Percentiles rank a stretch among this genome's conserved stretches.
Evolutionary conservation across 2,888 invertebrate genomes (phyloP).

Genomic region (Apomyelois bistriatella): DNA sequence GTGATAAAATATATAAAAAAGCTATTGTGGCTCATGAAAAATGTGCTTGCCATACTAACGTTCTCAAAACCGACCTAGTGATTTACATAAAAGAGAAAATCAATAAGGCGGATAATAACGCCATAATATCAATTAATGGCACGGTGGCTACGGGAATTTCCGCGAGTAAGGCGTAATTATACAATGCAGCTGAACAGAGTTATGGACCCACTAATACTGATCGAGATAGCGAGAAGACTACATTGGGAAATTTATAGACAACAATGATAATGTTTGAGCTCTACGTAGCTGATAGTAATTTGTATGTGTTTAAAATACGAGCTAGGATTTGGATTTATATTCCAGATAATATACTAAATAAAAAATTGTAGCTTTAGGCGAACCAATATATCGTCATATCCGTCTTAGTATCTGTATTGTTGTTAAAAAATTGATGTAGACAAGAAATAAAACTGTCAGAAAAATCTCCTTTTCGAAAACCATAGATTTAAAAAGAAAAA

Average conservation of each 20-base stretch:
- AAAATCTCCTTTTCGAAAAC: too few relatives aligned
- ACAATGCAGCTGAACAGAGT: conserved; percentile 38
- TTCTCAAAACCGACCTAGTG: background rate
- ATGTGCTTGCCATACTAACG: background rate
- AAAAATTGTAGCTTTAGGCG: too few relatives aligned
- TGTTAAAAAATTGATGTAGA: too few relatives aligned
- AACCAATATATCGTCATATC: too few relatives aligned
- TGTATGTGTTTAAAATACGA: too few relatives aligned
- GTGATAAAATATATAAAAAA: background rate
- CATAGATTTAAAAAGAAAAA: too few relatives aligned
- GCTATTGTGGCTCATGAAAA: background rate
- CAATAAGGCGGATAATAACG: conserved; percentile 7
- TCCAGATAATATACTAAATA: too few relatives aligned
- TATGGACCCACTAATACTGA: conserved; percentile 41
- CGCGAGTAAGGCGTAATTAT: conserved; percentile 29
- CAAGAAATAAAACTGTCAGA: too few relatives aligned
- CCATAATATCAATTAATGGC: conserved; percentile 20
- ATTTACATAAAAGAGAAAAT: conserved; percentile 12
- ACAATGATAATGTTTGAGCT: conserved; percentile 7
- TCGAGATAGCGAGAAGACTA: conserved; percentile 35
- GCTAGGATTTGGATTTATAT: too few relatives aligned
- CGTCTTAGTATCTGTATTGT: too few relatives aligned
- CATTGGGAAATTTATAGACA: conserved; percentile 37
- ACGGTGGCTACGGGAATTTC: conserved; percentile 2
- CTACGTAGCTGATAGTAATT: background rate